Conservation (phyloP, 1,140 invertebrate species). For the Lucilia sericata region DNA sequence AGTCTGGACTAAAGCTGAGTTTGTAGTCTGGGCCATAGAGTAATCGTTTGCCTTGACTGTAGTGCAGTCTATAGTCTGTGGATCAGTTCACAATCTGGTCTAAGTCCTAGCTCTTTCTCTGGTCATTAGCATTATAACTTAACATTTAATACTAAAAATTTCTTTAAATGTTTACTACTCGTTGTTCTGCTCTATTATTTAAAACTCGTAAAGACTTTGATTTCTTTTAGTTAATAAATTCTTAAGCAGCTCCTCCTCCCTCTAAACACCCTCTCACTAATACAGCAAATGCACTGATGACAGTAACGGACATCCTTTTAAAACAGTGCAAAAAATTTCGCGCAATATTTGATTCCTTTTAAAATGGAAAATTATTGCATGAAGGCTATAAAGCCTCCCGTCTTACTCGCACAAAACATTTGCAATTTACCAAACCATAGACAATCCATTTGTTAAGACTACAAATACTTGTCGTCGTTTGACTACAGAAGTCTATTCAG, state of each 20-base stretch:
- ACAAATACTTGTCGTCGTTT: constrained; percentile 13
- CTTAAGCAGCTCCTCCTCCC: background rate
- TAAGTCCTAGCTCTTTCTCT: no score
- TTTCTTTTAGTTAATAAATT: constrained; percentile 28
- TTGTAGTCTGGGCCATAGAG: no score
- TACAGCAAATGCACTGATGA: constrained; percentile 3
- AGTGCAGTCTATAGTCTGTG: no score
- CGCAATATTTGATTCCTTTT: constrained; percentile 34
- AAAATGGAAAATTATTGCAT: background rate
- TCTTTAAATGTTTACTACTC: no score
- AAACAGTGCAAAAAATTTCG: constrained; percentile 9
- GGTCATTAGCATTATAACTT: no score
- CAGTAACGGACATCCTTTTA: constrained; percentile 39
- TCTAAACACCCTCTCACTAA: background rate
- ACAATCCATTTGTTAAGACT: constrained; percentile 4
- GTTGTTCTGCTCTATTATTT: no score
- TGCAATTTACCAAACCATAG: background rate
- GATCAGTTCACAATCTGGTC: no score
- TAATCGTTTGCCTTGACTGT: no score
- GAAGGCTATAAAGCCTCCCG: background rate
- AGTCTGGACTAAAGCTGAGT: no score
- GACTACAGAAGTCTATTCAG: constrained; percentile 9
- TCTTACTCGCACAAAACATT: background rate
- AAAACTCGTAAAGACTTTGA: background rate
- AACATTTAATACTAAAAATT: no score